Evolutionary conservation across 2,888 invertebrate species (phyloP).

Genomic region (Pyrgus malvae): DNA sequence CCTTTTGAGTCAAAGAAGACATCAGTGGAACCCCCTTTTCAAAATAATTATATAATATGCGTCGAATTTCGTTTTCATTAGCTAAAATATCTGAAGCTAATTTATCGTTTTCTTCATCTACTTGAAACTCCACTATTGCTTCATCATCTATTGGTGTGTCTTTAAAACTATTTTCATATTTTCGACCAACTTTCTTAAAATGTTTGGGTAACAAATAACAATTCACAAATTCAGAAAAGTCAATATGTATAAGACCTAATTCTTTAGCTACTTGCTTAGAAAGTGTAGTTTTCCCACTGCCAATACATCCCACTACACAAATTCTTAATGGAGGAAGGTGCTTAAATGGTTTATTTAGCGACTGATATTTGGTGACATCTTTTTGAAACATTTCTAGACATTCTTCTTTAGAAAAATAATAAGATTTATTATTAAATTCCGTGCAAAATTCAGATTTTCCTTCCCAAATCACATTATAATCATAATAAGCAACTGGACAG

Average conservation of each 20-base stretch:
- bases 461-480: slow-evolving; percentile 80
- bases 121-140: slow-evolving; percentile 56
- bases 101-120: slow-evolving; percentile 61
- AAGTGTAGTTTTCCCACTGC: slow-evolving; percentile 78
- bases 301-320: slow-evolving; percentile 80
- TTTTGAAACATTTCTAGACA: slow-evolving; percentile 73
- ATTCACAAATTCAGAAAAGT: slow-evolving; percentile 68
- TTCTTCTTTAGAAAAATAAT: slow-evolving; percentile 75
- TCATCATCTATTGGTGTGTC: slow-evolving; percentile 58
- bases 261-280: slow-evolving; percentile 75
- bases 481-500: slow-evolving; percentile 83
- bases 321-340: slow-evolving; percentile 77
- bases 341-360: slow-evolving; percentile 62
- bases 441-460: slow-evolving; percentile 81
- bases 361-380: slow-evolving; percentile 74
- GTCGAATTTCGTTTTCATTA: slow-evolving; percentile 62
- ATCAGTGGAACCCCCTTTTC: slow-evolving; percentile 71
- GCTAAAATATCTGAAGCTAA: slow-evolving; percentile 51
- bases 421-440: slow-evolving; percentile 77
- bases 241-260: slow-evolving; percentile 77
- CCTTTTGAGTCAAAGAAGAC: slow-evolving; percentile 60
- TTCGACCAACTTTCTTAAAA: slow-evolving; percentile 68
- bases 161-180: slow-evolving; percentile 64
- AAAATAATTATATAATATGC: slow-evolving; percentile 72
- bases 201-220: slow-evolving; percentile 60